A percentile compares a stretch with the other conserved stretches of the same genome.
Conservation (phyloP, 2,797 vertebrate genomes). For the Pipistrellus kuhlii region DNA sequence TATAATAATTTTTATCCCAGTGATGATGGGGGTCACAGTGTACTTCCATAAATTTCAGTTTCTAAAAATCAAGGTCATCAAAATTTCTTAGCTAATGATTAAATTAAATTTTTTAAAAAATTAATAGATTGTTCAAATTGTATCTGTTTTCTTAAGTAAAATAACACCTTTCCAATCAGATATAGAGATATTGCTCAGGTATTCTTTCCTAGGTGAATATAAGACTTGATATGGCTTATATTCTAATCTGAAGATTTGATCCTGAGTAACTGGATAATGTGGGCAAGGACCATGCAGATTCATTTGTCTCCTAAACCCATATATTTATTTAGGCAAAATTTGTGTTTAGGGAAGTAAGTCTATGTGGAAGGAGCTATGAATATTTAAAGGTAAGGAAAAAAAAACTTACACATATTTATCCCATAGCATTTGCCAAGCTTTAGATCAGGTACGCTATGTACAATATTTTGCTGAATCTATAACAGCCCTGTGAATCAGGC, state of each 20-base stretch:
- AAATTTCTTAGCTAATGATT: slow-evolving; percentile 45
- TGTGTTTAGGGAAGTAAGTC: not conserved
- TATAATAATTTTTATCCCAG: slow-evolving; percentile 37
- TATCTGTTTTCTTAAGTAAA: slow-evolving; percentile 1
- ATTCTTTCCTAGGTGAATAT: not conserved
- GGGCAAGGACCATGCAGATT: not conserved
- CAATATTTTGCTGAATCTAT: not conserved
- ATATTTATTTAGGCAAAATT: slow-evolving; percentile 11
- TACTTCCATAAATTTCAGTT: slow-evolving; percentile 15
- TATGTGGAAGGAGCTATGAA: not conserved
- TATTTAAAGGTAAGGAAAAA: not conserved
- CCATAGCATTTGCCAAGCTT: not conserved
- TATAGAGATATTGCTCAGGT: not conserved
- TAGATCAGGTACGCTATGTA: not conserved
- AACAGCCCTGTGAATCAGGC: not conserved
- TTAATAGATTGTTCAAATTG: not conserved
- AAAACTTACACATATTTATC: not conserved
- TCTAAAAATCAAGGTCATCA: not conserved
- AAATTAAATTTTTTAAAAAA: not conserved
- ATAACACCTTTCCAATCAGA: not conserved
- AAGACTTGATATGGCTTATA: not conserved
- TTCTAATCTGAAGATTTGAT: not conserved
- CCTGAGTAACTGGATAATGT: not conserved
- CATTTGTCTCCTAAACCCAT: not conserved
- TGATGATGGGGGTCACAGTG: not conserved